Percentiles rank a stretch among this genome's conserved stretches.
Evolutionary conservation across 2,888 invertebrate genomes (phyloP).

Genomic region (Meloe dianella): DNA sequence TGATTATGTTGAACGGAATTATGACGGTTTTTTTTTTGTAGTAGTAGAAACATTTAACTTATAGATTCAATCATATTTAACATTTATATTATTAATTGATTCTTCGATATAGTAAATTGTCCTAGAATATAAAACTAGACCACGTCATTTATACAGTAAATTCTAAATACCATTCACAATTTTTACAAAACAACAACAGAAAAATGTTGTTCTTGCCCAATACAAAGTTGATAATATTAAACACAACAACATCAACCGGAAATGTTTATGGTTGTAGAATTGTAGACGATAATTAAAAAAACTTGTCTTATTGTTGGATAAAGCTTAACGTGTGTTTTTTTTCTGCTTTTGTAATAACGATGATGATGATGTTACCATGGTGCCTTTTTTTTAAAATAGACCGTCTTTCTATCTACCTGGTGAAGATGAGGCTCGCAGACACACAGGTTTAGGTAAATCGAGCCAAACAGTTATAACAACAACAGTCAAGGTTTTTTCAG

Average conservation of each 20-base stretch:
- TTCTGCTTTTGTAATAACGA: background rate
- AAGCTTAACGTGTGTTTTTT: background rate
- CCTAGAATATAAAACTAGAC: conserved; percentile 12
- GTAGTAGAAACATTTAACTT: background rate
- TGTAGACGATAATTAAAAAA: background rate
- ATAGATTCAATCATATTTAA: background rate
- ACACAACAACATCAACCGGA: background rate
- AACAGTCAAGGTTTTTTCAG: conserved; percentile 29
- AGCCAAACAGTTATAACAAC: conserved; percentile 11
- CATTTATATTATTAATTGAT: conserved; percentile 8
- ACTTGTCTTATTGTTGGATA: background rate
- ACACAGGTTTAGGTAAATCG: conserved; percentile 17
- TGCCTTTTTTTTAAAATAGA: conserved; percentile 8
- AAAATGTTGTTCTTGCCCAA: background rate
- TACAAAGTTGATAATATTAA: too few relatives aligned
- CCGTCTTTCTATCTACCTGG: background rate
- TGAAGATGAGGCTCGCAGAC: conserved; percentile 12
- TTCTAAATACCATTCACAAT: background rate
- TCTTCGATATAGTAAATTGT: conserved; percentile 1
- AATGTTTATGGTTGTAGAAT: background rate
- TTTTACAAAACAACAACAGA: background rate
- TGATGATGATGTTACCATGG: background rate
- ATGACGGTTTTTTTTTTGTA: too few relatives aligned
- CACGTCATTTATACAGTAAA: conserved; percentile 9
- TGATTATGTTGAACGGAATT: background rate